Conservation (phyloP, 2,113 vertebrate genomes). For the Alethe diademata region DNA sequence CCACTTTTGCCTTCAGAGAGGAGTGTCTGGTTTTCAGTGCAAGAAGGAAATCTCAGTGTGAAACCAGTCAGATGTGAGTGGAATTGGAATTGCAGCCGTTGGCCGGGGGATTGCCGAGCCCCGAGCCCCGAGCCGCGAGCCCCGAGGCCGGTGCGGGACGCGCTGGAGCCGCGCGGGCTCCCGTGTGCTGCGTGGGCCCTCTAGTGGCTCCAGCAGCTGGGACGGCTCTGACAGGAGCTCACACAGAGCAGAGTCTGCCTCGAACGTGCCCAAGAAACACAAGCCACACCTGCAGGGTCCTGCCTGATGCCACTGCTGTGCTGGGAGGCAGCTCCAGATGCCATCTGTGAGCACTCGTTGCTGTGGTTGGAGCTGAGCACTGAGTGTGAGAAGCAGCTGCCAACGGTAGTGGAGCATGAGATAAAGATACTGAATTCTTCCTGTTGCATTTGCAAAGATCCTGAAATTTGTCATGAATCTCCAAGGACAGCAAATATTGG, state of each 20-base stretch:
- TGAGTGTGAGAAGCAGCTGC: neutral
- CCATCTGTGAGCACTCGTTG: fast-evolving
- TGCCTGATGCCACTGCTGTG: fast-evolving
- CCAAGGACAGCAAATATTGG: neutral
- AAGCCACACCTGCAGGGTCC: fast-evolving
- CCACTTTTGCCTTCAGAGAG: neutral
- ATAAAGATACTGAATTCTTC: neutral
- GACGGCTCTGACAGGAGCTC: fast-evolving
- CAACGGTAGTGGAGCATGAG: fast-evolving
- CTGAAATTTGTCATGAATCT: neutral
- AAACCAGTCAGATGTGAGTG: neutral
- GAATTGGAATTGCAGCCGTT: neutral
- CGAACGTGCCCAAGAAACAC: fast-evolving
- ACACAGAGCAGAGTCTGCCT: neutral
- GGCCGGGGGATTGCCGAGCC: neutral
- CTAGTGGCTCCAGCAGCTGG: slow-evolving; percentile 37
- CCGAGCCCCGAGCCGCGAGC: neutral
- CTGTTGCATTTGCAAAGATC: neutral
- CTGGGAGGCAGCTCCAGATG: neutral
- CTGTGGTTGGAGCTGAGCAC: neutral
- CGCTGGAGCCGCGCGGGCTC: neutral
- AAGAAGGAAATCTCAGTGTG: neutral
- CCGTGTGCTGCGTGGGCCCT: slow-evolving; percentile 31
- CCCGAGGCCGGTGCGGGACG: neutral
- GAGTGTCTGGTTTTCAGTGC: neutral